phyloP scores from a whole-genome alignment of 1,140 invertebrate species.

The Lepidurus arcticus region DNA sequence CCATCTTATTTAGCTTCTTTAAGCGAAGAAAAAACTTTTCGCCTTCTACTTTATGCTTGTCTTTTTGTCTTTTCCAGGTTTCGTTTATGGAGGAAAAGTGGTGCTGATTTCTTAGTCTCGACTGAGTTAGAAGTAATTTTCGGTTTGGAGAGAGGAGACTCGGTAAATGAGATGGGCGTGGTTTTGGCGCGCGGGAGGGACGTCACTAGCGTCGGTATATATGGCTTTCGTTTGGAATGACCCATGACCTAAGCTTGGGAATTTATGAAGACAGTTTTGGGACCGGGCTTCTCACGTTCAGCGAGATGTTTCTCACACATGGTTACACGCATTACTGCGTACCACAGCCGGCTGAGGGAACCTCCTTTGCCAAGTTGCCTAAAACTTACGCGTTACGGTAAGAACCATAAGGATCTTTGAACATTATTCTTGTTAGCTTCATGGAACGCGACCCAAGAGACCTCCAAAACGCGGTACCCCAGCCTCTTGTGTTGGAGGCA shows the following conservation, averaged over 20 bases:
- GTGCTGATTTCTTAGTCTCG: neutral
- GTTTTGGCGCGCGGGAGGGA: neutral
- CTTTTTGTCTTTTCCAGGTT: neutral
- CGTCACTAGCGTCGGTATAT: neutral
- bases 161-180: neutral
- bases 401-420: no score
- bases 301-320: slow-evolving; percentile 6
- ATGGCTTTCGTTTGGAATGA: slow-evolving; percentile 9
- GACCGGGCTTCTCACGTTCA: slow-evolving; percentile 20
- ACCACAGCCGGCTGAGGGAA: neutral
- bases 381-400: neutral
- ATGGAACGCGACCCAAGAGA: no score
- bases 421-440: no score
- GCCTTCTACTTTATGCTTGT: neutral
- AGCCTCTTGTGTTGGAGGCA: neutral
- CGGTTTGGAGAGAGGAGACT: neutral
- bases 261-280: slow-evolving; percentile 15
- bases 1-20: slow-evolving; percentile 7
- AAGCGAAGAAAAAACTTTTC: neutral
- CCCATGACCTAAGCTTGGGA: neutral
- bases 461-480: neutral
- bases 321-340: slow-evolving; percentile 15
- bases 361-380: neutral
- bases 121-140: no score
- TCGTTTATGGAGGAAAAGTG: neutral